Base-by-base conservation (phyloP, 2,888 invertebrate species). In the Prosapia bicincta region DNA sequence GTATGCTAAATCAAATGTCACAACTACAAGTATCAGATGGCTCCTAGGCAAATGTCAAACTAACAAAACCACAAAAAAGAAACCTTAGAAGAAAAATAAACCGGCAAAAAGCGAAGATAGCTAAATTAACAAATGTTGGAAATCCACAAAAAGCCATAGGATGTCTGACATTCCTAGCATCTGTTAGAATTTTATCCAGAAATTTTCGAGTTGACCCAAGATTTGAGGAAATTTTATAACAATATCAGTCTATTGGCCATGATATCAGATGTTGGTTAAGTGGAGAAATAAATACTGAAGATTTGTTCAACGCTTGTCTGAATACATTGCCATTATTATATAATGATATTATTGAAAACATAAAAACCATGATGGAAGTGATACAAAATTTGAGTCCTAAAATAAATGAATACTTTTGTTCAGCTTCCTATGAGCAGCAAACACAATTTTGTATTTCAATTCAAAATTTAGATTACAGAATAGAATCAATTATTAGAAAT, bases 161-260 rank as follows among this genome's bases (percentile, higher is more conserved):
- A 20, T 38, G 25, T 67, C 1, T 24, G 23, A 32, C 24, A 1
- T 13, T 28, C 30, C 20, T 13, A 54, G 3, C 43, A 68, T 20
- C n/a, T 25, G 32, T 20, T 38, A 20, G 54, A 20, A 54, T 54
- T 3, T 20, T 73, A 0, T 68, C 43, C 23, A 69, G 68, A 43
- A 28, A 43, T 5, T 43, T 26, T 68, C 38, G 43, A n/a, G 68
- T 54, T 30, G 15, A 26, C 26, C 73, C 73, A 13, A 25, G 38
- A 26, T 20, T 54, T 20, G 67, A 73, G 15, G 73, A 73, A 25
- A 68, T 73, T 1, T 43, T 67, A 26, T 73, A 73, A 26, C 26
- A 26, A n/a, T 73, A 43, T 26, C 73, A 73, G 26, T 73, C 73
- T 26, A 73, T 73, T 7, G 73, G 73, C n/a, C 73, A 73, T 43